Base-by-base conservation (phyloP, 2,797 vertebrate species). In the Tamandua tetradactyla region DNA sequence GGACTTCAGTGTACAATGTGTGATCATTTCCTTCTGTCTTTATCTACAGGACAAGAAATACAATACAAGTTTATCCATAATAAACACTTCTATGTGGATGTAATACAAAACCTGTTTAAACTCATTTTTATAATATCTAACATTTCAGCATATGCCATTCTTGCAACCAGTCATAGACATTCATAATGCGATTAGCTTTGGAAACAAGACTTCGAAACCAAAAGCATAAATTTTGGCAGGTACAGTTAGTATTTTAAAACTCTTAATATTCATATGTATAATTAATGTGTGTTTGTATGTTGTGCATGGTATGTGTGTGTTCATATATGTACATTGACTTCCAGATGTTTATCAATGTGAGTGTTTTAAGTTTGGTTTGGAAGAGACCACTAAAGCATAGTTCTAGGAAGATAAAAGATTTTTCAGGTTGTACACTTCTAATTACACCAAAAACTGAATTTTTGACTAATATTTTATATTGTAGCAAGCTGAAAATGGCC, bases 361-460 rank as follows among this genome's bases (percentile, higher is more conserved):
- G 79, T 11, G 7, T 87, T 93, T 88, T 71, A 57, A 64, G 64
- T 78, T 35, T 62, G 30, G 61, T 85, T 87, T 94, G 69, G 52
- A 72, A 95, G 76, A 82, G 25, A 49, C 79, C 35, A 74, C 12
- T 68, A 15, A 87, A 64, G 55, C 7, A 55, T 40, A 76, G 42
- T 87, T 79, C 79, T 87, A 55, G 52, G 71, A 89, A 62, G 22
- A 5, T 81, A 72, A 87, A 87, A 62, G 27, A 5, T 81, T 66
- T 90, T 89, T 87, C 71, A 87, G 32, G 22, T 80, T 96, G 94
- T 95, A 7, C 2, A 32, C 4, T 69, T 94, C 44, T 83, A 20
- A 89, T 79, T 59, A 66, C 18, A 83, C n/a, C 42, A 62, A 87
- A 96, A 87, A 61, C 23, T 14, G 59, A 88, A 74, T 78, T 87